A percentile compares a stretch with the other conserved stretches of the same genome.
phyloP scores from a whole-genome alignment of 2,888 invertebrate genomes.

The Zele albiditarsus region DNA sequence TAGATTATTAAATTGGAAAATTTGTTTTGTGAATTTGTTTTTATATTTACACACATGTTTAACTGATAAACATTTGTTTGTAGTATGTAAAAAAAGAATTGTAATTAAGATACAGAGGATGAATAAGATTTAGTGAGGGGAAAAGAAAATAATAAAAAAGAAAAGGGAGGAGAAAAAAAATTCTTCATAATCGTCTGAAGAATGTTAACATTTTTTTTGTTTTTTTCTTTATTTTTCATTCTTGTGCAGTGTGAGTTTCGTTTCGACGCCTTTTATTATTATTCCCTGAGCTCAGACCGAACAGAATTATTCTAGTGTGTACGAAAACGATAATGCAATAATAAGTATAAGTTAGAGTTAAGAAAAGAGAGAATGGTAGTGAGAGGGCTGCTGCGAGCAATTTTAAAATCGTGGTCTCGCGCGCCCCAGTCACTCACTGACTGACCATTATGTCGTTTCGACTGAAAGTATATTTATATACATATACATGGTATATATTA shows the following conservation, averaged over 20 bases:
- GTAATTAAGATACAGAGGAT: too few relatives aligned
- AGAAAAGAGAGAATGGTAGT: slow-evolving; percentile 15
- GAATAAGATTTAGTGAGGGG: not conserved
- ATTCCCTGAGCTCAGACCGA: not conserved
- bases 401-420: slow-evolving; percentile 42
- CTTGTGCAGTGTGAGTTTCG: not conserved
- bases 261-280: slow-evolving; percentile 21
- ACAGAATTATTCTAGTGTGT: slow-evolving; percentile 40
- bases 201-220: not conserved
- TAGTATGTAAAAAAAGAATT: not conserved
- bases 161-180: slow-evolving; percentile 3
- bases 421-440: slow-evolving; percentile 35
- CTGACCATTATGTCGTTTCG: slow-evolving; percentile 62
- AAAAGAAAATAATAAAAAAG: slow-evolving; percentile 1
- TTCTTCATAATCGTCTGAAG: not conserved
- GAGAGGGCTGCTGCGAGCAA: not conserved
- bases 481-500: not conserved
- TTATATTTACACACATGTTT: not conserved
- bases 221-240: not conserved
- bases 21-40: not conserved
- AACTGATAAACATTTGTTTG: not conserved
- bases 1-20: not conserved
- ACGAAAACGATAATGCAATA: slow-evolving; percentile 62
- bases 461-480: slow-evolving; percentile 12
- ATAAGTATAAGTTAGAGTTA: slow-evolving; percentile 65